A percentile compares a stretch with the other conserved stretches of the same genome.
phyloP scores from a whole-genome alignment of 2,888 invertebrate genomes.

The Zaprionus lineosus region DNA sequence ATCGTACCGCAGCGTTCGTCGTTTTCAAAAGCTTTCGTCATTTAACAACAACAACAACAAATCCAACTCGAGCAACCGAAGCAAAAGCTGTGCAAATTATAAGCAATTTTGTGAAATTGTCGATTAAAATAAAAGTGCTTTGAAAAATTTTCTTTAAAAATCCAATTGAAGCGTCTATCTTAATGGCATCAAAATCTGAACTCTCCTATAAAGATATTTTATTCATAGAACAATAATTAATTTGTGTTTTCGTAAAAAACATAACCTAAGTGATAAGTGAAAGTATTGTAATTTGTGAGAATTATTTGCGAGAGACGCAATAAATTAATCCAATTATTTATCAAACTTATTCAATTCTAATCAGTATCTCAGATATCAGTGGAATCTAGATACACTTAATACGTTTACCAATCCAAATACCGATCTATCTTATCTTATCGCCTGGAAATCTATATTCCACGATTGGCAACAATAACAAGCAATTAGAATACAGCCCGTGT shows the following conservation, averaged over 20 bases:
- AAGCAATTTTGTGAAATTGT: constrained; percentile 60
- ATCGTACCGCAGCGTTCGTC: constrained; percentile 35
- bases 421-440: too few species aligned
- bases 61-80: neutral
- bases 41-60: constrained; percentile 20
- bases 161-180: constrained; percentile 27
- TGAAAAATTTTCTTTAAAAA: neutral
- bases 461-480: neutral
- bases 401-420: too few species aligned
- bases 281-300: neutral
- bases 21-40: constrained; percentile 32
- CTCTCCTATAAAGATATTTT: constrained; percentile 76
- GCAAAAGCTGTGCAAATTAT: constrained; percentile 51
- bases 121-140: constrained; percentile 8
- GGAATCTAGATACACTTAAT: constrained; percentile 55
- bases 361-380: constrained; percentile 49
- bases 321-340: constrained; percentile 17
- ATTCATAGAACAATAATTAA: constrained; percentile 71
- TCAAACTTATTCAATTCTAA: constrained; percentile 8
- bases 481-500: constrained; percentile 7
- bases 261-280: constrained; percentile 26
- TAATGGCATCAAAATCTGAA: constrained; percentile 77
- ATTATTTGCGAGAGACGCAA: constrained; percentile 58
- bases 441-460: neutral
- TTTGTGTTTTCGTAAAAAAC: constrained; percentile 18